These are phyloP conservation scores for Eutolmus rufibarbis DNA, from an alignment of 2,888 invertebrate species.

Conservation along the genomic window DNA sequence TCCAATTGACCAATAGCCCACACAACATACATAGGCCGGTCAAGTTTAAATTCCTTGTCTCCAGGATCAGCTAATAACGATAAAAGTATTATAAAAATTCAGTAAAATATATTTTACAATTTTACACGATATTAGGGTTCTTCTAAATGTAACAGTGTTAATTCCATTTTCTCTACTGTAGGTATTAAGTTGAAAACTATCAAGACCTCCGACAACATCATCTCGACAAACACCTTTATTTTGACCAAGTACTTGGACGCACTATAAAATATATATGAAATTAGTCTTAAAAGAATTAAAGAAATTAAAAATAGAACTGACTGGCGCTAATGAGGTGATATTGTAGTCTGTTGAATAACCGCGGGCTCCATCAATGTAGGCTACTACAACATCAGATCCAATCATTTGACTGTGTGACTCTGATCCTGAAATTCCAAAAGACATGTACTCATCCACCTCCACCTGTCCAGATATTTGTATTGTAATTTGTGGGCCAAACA, in stretches of 20 bases:
- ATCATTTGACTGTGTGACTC: constrained; percentile 77
- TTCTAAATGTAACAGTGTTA: constrained; percentile 79
- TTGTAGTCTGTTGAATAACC: constrained; percentile 85
- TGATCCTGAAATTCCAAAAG: constrained; percentile 87
- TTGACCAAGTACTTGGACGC: constrained; percentile 84
- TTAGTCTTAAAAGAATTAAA: neutral
- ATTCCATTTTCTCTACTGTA: constrained; percentile 77
- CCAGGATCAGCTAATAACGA: constrained; percentile 72
- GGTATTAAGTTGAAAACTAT: constrained; percentile 82
- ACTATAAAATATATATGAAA: constrained; percentile 65
- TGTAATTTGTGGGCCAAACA: constrained; percentile 87
- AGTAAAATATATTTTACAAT: neutral
- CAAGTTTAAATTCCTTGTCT: constrained; percentile 75
- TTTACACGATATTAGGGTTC: constrained; percentile 77
- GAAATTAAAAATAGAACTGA: constrained; percentile 56
- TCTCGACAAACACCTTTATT: constrained; percentile 89
- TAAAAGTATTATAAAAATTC: neutral
- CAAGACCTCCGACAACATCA: constrained; percentile 79
- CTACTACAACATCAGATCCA: constrained; percentile 84
- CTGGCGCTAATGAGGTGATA: constrained; percentile 81
- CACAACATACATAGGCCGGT: constrained; percentile 71
- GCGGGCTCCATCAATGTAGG: constrained; percentile 74
- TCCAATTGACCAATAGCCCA: constrained; percentile 88
- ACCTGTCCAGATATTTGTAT: constrained; percentile 80
- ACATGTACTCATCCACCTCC: constrained; percentile 80